Base-by-base conservation (phyloP, 2,797 vertebrate species). In the Steatocranus sp. region DNA sequence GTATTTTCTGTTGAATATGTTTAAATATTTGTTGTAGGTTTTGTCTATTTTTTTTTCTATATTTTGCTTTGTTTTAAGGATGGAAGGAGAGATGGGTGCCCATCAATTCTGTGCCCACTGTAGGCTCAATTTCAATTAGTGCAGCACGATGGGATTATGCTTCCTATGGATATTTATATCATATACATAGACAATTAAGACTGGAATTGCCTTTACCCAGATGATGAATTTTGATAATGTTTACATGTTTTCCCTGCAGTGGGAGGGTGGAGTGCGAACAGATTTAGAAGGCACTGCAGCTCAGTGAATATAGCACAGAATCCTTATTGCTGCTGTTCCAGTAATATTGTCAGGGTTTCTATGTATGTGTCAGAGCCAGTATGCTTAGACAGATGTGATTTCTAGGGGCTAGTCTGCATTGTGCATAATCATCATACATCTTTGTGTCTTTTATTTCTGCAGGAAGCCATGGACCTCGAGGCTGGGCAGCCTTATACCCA, bases 381-480 rank as follows among this genome's bases (percentile, higher is more conserved):
- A 77, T 83, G 4, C 14, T 41, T 8, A 75, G 34, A 76, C 53
- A 53, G 83, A 87, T 12, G 68, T 36, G 49, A 78, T 82, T 85
- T 82, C 6, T 49, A 27, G 50, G n/a, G 27, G 30, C 30, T 23
- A 49, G 27, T 75, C n/a, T 68, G 11, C 63, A 46, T 84, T 68
- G 78, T 82, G 75, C 50, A 76, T 79, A 82, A 70, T 23, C 36
- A 70, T 70, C 15, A 46, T 48, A 34, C 78, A 70, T 78, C 11
- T 46, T 46, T 82, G n/a, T 89, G 66, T 91, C 51, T 83, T 86
- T 5, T 89, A 11, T 91, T 75, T 89, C 70, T 61, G 80, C 94
- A 99, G 98, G 98, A 86, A 95, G 91, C 80, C 97, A 98, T 7
- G 98, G 98, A 91, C 99, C 98, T 23, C 95, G 96, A 89, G 96